A percentile compares a stretch with the other conserved stretches of the same genome.
Conservation (phyloP, 2,113 vertebrate genomes). For the Micromys minutus region DNA sequence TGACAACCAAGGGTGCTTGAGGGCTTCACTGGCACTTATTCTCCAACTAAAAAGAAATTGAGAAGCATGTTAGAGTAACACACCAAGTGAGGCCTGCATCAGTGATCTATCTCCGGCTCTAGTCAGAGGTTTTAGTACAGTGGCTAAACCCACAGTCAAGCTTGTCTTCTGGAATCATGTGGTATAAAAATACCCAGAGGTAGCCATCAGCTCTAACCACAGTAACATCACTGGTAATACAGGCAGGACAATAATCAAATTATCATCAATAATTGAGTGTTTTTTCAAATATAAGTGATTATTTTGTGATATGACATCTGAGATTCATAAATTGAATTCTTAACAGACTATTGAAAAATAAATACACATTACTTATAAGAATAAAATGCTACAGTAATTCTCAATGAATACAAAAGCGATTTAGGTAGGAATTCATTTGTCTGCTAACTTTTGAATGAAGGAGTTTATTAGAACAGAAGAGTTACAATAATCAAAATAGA, state of each 20-base stretch:
- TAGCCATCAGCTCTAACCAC: not conserved
- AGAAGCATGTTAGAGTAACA: constrained; percentile 22
- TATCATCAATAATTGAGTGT: not conserved
- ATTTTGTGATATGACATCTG: not conserved
- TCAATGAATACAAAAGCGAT: constrained; percentile 11
- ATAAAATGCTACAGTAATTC: constrained; percentile 16
- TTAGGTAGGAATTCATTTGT: not conserved
- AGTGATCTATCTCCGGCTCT: not conserved
- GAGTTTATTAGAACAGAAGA: not conserved
- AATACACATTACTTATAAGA: not conserved
- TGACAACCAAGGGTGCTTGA: constrained; percentile 95
- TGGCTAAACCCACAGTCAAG: not conserved
- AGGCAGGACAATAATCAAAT: not conserved
- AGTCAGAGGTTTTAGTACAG: not conserved
- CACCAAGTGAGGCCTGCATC: not conserved
- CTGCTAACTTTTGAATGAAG: constrained; percentile 33
- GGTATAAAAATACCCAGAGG: too few relatives aligned
- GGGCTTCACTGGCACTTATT: constrained; percentile 94
- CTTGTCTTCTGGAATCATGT: not conserved
- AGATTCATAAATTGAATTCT: not conserved
- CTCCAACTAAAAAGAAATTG: constrained; percentile 91
- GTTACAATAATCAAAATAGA: not conserved
- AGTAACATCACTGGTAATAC: not conserved
- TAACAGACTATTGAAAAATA: not conserved
- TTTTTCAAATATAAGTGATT: constrained; percentile 11